Evolutionary conservation across 2,888 invertebrate species (phyloP), one percentile per base, ranked within the genome.

Genomic region (Himalopsyche kuldschensis): DNA sequence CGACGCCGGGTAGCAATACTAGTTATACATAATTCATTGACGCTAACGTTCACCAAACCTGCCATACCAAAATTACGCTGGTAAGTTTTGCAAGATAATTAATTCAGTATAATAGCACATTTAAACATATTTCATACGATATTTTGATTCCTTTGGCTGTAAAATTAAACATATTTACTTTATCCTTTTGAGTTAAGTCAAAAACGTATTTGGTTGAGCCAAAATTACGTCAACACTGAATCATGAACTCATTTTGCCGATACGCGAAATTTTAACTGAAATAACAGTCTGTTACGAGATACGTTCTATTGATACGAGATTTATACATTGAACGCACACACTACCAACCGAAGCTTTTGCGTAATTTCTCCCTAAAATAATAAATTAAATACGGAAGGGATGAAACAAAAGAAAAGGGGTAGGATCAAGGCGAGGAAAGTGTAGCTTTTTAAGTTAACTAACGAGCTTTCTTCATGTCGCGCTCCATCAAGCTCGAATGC

Each of bases 381-480:
- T 85, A 85, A 85, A 85, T 85, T 85, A 84, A 84, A 80, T 78
- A 46, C 63, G 75, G 35, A 55, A 81, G 82, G 79, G 83, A 82
- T 69, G 80, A 81, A 84, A 84, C 82, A 85, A 85, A 85, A 84
- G 84, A 85, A 85, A 85, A 84, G 82, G 85, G 85, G 85, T 85
- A 77, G 83, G 81, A 84, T 85, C 81, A 81, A 81, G 84, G 79
- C 84, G 84, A 78, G 81, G 84, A 85, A 85, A 85, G 76, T 80
- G 85, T 79, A 69, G 84, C 85, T 85, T 85, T 85, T 85, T 85
- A 85, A 85, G 75, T 85, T 78, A 85, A 85, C 85, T 84, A 85
- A 85, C 82, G 85, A 85, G 84, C 82, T 84, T 85, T 85, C 85
- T 85, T 85, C 85, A 75, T 76, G 81, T 82, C 81, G 63, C 83